Evolutionary conservation across 2,797 vertebrate genomes (phyloP), one percentile per base, ranked within the genome.

Genomic region (Artibeus lituratus): DNA sequence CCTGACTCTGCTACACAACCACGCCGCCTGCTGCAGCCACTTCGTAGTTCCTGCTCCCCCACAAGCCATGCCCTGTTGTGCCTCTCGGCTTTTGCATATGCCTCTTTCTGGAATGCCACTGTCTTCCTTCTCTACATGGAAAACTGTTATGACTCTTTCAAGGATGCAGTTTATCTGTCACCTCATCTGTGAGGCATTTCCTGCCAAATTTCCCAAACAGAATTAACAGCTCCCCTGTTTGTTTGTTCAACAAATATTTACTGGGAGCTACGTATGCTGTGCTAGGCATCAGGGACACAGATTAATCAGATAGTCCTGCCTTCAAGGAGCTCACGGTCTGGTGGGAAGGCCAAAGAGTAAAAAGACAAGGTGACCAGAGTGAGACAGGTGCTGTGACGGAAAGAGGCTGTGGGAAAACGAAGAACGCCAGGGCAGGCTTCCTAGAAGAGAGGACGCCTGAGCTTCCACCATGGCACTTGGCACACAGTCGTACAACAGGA

Each of bases 1-100:
- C 97, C 96, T 96, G 91, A 95, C 96, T 97, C 92, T 95, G 90
- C 95, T 96, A n/a, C 49, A 62, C 49, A 91, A 74, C 70, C 95
- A 44, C 14, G 92, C 96, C 42, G 94, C 87, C 93, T 90, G 73
- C 57, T 91, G 18, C 55, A 86, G 78, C 53, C 86, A 65, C 90
- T 37, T 19, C 6, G 29, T 12, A 35, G 65, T 90, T 77, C 84
- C 90, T 53, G 49, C 53, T 94, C 55, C 94, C 95, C 91, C 96
- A 85, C 9, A 92, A 47, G 82, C 44, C 86, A 59, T 0, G 24
- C 22, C 90, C 80, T 92, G 35, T 7, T 39, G 24, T 57, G 44
- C 78, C 83, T 67, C 62, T 89, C n/a, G 21, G 62, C 51, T 62
- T 95, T 42, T 65, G 77, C 53, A 89, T 47, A 10, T 21, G 73